phyloP scores from a whole-genome alignment of 35 echinoderm and acorn worm genomes.

The Stichopus chloronotus region DNA sequence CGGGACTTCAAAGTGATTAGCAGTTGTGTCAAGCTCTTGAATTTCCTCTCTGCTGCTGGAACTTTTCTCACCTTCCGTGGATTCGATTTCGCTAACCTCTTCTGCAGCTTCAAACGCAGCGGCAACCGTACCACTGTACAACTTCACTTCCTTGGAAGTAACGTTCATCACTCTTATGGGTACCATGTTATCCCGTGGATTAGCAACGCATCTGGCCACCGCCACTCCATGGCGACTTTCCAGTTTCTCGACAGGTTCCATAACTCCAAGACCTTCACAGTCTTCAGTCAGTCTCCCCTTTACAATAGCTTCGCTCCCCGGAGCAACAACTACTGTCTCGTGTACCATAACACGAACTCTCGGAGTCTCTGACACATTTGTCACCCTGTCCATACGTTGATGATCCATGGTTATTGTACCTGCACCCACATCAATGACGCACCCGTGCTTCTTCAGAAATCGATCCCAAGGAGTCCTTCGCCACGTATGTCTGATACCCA shows the following conservation, averaged over 20 bases:
- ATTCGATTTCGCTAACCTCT: neutral
- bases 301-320: no score
- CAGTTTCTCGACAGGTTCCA: no score
- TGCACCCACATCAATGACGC: neutral
- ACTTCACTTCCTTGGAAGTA: neutral
- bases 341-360: neutral
- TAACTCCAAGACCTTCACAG: neutral
- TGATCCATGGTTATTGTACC: neutral
- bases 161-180: no score
- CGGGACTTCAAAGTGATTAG: neutral
- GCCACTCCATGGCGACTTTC: no score
- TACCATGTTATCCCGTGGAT: no score
- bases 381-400: neutral
- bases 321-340: neutral
- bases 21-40: neutral
- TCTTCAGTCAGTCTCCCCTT: neutral
- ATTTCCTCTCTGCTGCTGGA: neutral
- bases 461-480: constrained; percentile 28
- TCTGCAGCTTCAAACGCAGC: no score
- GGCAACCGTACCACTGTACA: no score
- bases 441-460: constrained; percentile 9
- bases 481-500: constrained; percentile 55
- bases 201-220: no score
- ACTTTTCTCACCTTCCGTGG: neutral
- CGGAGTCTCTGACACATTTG: neutral